Evolutionary conservation across 2,113 vertebrate species (phyloP), one percentile per base, ranked within the genome.

Genomic region (Toxotes chatareus): DNA sequence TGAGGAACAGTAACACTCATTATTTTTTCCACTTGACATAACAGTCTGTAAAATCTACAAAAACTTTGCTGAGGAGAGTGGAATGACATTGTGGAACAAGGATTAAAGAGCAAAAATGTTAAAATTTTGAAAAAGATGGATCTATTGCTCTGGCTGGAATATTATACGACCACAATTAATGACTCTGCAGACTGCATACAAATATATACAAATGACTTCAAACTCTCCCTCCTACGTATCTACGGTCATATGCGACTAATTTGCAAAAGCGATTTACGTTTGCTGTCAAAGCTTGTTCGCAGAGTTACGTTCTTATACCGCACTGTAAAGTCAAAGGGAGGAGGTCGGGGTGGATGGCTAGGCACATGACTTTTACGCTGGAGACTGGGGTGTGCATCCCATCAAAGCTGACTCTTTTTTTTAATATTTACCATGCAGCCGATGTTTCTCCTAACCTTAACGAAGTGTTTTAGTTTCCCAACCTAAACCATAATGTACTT

Each of bases 1-100:
- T 62, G 46, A 76, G 17, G 17, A 77, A 80, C 53, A 85, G 67
- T 19, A 69, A 86, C 59, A 80, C 55, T 71, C 34, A 9, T 67
- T 63, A 10, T 57, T 66, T 86, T 90, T 90, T 87, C 76, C 89
- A 86, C 64, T 51, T 75, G 55, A 63, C 63, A 85, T 59, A 47
- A 82, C 49, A 3, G 55, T 70, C 21, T 51, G 11, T 75, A 78
- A 76, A 61, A 84, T 88, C 36, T 64, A 51, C 44, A 46, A 38
- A 67, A 79, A 71, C 72, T 75, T 68, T 61, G 34, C 62, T 60
- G 74, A 74, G 80, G 59, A 81, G 78, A 83, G 66, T 46, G 56
- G 62, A 83, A 88, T 42, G 44, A 80, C 67, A 79, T 56, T 51
- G 23, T 74, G 66, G 60, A 70, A 71, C 17, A 44, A 32, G 47